A percentile compares a stretch with the other conserved stretches of the same genome.
These are phyloP conservation scores for Austrofundulus limnaeus DNA, from an alignment of 2,113 vertebrate species.

Conservation along the genomic window DNA sequence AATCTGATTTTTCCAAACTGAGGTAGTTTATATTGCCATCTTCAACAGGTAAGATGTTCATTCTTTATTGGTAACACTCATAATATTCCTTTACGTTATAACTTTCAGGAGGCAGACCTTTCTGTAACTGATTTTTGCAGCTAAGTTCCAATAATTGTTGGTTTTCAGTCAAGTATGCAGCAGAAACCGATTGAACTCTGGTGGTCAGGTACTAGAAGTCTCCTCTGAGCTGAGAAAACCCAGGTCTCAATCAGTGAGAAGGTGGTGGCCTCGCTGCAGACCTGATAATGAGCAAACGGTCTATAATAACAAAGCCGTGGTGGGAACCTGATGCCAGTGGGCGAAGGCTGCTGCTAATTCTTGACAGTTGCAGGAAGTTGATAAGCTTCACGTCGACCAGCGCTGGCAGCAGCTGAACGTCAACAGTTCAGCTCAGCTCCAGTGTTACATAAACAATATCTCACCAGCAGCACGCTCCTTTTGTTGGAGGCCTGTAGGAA, in stretches of 20 bases:
- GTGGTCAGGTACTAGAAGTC: not conserved
- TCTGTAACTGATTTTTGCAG: no score
- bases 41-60: no score
- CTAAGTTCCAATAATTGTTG: conserved; percentile 16
- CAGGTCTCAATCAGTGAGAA: conserved; percentile 11
- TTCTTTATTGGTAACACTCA: no score
- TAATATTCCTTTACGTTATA: no score
- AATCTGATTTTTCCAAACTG: no score
- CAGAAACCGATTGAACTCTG: no score
- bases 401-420: conserved; percentile 11
- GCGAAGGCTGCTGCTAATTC: conserved; percentile 4
- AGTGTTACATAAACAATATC: conserved; percentile 2
- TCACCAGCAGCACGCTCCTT: conserved; percentile 10
- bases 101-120: no score
- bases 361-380: conserved; percentile 51
- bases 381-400: conserved; percentile 25
- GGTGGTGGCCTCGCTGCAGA: not conserved
- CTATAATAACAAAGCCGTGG: conserved; percentile 4
- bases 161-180: not conserved
- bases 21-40: no score
- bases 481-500: conserved; percentile 14
- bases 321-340: conserved; percentile 9
- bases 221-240: conserved; percentile 8
- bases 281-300: conserved; percentile 12
- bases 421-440: not conserved